Base-by-base conservation (phyloP, 2,888 invertebrate genomes). In the Parnassius mnemosyne region DNA sequence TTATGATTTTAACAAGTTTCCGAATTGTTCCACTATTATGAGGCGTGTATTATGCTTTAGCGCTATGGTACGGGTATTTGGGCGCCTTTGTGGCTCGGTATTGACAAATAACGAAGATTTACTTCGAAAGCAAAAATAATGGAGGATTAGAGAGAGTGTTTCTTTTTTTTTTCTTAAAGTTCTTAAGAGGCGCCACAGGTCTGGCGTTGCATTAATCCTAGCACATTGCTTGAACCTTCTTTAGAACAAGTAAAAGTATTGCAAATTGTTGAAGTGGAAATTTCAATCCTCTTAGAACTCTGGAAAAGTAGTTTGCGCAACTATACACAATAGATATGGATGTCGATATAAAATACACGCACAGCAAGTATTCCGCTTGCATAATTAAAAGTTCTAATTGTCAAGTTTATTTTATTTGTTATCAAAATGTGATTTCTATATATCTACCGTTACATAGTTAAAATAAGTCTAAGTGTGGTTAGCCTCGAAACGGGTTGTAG, bases 71-170 rank as follows among this genome's bases (percentile, higher is more conserved):
- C 84, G 81, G 87, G 90, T 90, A 89, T 90, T 91, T 89, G 89
- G 87, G 78, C 78, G 84, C 87, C 84, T 85, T 91, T 91, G 89
- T 91, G 89, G 89, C 84, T 81, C 83, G 65, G 85, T 91, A 91
- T 91, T 90, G 91, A 91, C 91, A 91, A 91, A 91, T 91, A 91
- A 89, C 84, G 85, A 84, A 86, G 88, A 87, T 89, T 88, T 87
- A 84, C 87, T 85, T 79, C 76, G 80, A 81, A 81, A 83, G 84
- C 72, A 85, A 87, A 84, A 89, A 83, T 86, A 84, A 89, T 86
- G 83, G 80, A 77, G 89, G 91, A 91, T 91, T 91, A 91, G 84
- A 79, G 78, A 72, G 82, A 65, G 62, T 63, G 50, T 63, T 42
- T 52, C 16, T 68, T 75, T 81, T 86, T 81, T 86, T 85, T 81